Evolutionary conservation across 2,797 vertebrate genomes (phyloP).

Genomic region (Gallirallus australis): DNA sequence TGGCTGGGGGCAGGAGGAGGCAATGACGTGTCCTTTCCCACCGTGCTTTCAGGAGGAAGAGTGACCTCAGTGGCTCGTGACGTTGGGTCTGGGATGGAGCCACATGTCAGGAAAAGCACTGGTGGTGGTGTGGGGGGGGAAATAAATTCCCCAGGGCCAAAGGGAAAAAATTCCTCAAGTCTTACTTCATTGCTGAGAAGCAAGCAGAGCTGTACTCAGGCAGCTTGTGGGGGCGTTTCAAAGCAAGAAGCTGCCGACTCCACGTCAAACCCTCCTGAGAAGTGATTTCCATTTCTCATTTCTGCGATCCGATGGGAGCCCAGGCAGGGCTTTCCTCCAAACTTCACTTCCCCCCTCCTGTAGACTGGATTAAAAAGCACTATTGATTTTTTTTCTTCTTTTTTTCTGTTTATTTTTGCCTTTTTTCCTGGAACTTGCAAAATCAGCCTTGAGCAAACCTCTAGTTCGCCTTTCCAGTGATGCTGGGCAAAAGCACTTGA

Average conservation of each 20-base stretch:
- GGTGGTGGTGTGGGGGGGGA: too few species aligned
- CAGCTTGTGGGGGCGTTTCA: rapidly evolving
- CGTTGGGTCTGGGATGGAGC: background rate
- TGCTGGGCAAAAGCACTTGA: background rate
- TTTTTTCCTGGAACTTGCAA: slow-evolving; percentile 34
- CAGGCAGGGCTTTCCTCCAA: background rate
- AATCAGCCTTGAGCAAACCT: slow-evolving; percentile 23
- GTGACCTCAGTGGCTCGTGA: background rate
- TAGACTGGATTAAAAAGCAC: background rate
- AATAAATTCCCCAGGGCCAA: background rate
- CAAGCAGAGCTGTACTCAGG: background rate
- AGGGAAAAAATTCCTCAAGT: background rate
- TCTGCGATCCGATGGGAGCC: background rate
- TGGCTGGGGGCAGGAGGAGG: background rate
- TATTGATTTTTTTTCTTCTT: background rate
- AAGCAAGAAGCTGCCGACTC: background rate
- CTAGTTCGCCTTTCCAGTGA: background rate
- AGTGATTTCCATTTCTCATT: background rate
- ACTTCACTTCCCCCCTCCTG: background rate
- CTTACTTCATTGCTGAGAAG: background rate
- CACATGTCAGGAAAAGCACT: background rate
- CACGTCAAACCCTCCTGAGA: background rate
- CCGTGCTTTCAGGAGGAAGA: background rate
- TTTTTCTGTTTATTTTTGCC: slow-evolving; percentile 13
- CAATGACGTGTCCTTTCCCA: background rate